phyloP scores from a whole-genome alignment of 2,888 invertebrate genomes.

The Coecobrya sp. region DNA sequence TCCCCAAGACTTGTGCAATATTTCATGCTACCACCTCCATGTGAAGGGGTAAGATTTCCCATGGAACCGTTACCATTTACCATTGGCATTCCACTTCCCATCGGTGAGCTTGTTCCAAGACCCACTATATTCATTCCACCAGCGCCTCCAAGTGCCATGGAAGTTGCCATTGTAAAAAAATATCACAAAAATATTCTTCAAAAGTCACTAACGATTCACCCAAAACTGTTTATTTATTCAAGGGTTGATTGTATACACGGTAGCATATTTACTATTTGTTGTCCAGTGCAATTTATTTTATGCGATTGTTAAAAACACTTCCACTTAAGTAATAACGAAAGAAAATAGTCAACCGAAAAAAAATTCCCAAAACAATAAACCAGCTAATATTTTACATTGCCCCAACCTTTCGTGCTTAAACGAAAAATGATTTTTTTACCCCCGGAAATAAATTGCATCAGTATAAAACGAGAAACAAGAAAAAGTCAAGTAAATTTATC shows the following conservation, averaged over 20 bases:
- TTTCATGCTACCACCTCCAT: slow-evolving; percentile 62
- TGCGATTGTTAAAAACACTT: slow-evolving; percentile 4
- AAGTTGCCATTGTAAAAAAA: slow-evolving; percentile 56
- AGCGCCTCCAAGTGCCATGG: slow-evolving; percentile 69
- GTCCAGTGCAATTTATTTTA: not conserved
- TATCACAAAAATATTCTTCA: not conserved
- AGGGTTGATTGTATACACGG: slow-evolving; percentile 10
- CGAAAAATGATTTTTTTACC: not conserved
- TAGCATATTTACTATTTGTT: too few species aligned
- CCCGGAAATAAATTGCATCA: slow-evolving; percentile 70
- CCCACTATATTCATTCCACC: slow-evolving; percentile 71
- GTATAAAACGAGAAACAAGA: not conserved
- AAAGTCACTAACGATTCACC: slow-evolving; percentile 44
- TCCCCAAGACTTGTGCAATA: slow-evolving; percentile 54
- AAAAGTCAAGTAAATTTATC: slow-evolving; percentile 52
- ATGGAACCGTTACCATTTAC: slow-evolving; percentile 55
- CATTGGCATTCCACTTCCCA: slow-evolving; percentile 54
- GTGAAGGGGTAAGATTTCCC: slow-evolving; percentile 74
- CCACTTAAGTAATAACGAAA: not conserved
- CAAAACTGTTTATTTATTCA: not conserved
- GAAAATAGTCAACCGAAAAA: slow-evolving; percentile 15
- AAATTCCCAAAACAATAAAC: not conserved
- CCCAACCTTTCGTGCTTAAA: slow-evolving; percentile 27
- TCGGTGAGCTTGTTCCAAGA: slow-evolving; percentile 64
- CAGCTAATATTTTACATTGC: not conserved